A percentile compares a stretch with the other conserved stretches of the same genome.
These are phyloP conservation scores for Ptychochromis oligacanthus DNA, from an alignment of 2,113 vertebrate genomes.

Conservation along the genomic window DNA sequence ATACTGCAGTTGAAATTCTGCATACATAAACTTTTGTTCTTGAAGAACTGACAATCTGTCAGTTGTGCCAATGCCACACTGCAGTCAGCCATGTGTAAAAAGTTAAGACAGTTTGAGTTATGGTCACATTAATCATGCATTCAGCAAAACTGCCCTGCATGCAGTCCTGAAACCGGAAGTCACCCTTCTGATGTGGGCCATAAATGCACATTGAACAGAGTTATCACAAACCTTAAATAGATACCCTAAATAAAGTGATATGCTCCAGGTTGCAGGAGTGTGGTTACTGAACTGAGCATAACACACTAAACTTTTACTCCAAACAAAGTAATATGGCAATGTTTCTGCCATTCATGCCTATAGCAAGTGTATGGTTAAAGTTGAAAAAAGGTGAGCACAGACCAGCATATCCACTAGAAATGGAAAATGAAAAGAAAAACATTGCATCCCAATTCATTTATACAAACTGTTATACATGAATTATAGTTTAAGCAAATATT, in stretches of 20 bases:
- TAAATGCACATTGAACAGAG: background rate
- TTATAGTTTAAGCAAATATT: too few species aligned
- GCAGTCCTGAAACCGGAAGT: background rate
- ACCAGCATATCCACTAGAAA: background rate
- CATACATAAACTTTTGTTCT: background rate
- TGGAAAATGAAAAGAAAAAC: background rate
- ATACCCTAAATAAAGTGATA: background rate
- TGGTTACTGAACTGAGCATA: background rate
- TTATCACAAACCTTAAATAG: background rate
- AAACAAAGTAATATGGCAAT: background rate
- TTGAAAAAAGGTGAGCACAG: background rate
- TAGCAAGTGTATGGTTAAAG: background rate
- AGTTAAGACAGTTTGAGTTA: constrained; percentile 9
- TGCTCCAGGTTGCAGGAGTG: background rate
- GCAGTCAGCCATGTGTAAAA: background rate
- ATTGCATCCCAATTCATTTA: too few species aligned
- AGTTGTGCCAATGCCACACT: background rate
- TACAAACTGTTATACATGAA: too few species aligned
- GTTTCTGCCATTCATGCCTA: background rate
- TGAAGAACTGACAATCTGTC: constrained; percentile 2
- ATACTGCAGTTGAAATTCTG: background rate
- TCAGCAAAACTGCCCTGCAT: background rate
- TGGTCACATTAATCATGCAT: constrained; percentile 3
- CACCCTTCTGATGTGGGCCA: background rate
- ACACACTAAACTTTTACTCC: background rate